phyloP scores from a whole-genome alignment of 2,113 vertebrate species.

The Taxidea taxus region DNA sequence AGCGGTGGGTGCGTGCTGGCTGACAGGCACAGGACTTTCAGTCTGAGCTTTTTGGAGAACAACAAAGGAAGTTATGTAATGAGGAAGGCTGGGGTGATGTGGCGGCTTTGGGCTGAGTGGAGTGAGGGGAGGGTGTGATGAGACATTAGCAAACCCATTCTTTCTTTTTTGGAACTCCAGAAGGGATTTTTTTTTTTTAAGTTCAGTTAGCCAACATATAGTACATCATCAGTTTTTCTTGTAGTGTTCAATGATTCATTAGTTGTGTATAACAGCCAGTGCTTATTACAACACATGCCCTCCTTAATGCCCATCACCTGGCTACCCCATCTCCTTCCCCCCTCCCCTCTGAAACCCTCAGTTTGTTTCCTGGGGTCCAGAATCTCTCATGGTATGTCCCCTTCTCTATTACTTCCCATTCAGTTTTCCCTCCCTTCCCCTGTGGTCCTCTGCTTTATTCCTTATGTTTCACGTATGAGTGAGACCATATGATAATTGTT shows the following conservation, averaged over 20 bases:
- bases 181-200: background rate
- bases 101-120: background rate
- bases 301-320: background rate
- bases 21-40: background rate
- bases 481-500: too few relatives aligned
- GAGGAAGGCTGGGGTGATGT: background rate
- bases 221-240: background rate
- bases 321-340: background rate
- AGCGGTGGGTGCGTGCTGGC: background rate
- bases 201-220: background rate
- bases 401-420: too few relatives aligned
- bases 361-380: too few relatives aligned
- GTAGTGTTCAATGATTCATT: background rate
- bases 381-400: too few relatives aligned
- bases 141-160: background rate
- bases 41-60: background rate
- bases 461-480: too few relatives aligned
- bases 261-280: background rate
- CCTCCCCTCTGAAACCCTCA: too few relatives aligned
- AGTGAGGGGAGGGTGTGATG: fast-evolving
- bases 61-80: background rate
- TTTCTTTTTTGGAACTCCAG: background rate
- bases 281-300: background rate
- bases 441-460: too few relatives aligned
- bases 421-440: too few relatives aligned